Evolutionary conservation across 53 echinoderm and acorn worm genomes (phyloP).

Genomic region (Echinarachnius parma): DNA sequence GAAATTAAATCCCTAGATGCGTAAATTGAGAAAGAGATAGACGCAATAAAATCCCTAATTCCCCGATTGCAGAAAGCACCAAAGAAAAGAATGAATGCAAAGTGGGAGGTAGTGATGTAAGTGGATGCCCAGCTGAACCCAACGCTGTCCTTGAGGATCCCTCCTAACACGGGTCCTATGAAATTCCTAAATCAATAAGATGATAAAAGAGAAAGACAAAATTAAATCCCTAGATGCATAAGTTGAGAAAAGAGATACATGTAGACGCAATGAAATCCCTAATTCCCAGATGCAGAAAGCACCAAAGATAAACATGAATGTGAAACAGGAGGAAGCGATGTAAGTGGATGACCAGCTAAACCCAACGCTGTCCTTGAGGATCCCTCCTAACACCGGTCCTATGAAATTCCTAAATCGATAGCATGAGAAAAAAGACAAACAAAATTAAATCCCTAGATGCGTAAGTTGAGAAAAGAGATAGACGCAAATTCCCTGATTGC

Average conservation of each 20-base stretch:
- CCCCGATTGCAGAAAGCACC: constrained; percentile 51
- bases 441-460: too few relatives aligned
- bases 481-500: constrained; percentile 68
- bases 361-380: constrained; percentile 43
- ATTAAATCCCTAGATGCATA: too few relatives aligned
- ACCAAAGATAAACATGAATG: constrained; percentile 1
- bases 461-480: too few relatives aligned
- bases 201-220: too few relatives aligned
- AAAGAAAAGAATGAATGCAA: constrained; percentile 18
- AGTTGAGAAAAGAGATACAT: too few relatives aligned
- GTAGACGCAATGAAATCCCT: too few relatives aligned
- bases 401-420: constrained; percentile 48
- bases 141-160: constrained; percentile 46
- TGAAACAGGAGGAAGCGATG: constrained; percentile 46
- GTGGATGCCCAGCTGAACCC: constrained; percentile 60
- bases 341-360: constrained; percentile 59
- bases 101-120: constrained; percentile 39
- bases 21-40: too few relatives aligned
- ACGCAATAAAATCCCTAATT: too few relatives aligned
- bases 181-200: constrained; percentile 50
- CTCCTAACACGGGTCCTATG: constrained; percentile 54
- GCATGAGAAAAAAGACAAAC: too few relatives aligned
- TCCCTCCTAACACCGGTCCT: constrained; percentile 56
- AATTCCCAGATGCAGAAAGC: constrained; percentile 56
- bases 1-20: too few relatives aligned